phyloP scores from a whole-genome alignment of 2,113 vertebrate species.

The Cisticola juncidis region DNA sequence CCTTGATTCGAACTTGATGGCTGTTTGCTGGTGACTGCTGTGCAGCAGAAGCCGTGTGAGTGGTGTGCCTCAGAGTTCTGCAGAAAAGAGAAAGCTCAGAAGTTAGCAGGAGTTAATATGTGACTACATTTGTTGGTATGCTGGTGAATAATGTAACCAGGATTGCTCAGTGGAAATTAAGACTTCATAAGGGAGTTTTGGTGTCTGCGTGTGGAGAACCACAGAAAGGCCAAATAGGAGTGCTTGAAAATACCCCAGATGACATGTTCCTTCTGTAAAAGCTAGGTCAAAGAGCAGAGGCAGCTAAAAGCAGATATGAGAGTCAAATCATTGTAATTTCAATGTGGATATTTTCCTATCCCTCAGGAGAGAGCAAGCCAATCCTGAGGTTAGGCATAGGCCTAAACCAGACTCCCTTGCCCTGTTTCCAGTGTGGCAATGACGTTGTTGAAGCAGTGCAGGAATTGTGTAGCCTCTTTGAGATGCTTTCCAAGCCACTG shows the following conservation, averaged over 20 bases:
- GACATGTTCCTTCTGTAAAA: neutral
- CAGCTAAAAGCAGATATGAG: neutral
- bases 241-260: neutral
- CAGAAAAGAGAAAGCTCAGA: neutral
- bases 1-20: neutral
- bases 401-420: neutral
- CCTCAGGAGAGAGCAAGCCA: neutral
- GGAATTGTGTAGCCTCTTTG: neutral
- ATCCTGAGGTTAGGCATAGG: neutral
- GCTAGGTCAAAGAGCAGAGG: neutral
- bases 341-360: neutral
- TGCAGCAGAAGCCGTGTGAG: neutral
- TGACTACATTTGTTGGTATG: conserved; percentile 45
- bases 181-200: conserved; percentile 23
- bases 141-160: conserved; percentile 34
- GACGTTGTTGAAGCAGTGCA: neutral
- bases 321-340: neutral
- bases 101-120: neutral
- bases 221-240: conserved; percentile 18
- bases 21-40: neutral
- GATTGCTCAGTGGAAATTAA: conserved; percentile 38
- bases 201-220: conserved; percentile 40
- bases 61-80: neutral
- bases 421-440: neutral
- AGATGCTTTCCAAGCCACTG: neutral